These are phyloP conservation scores for Eilema griseolum DNA, from an alignment of 2,888 invertebrate species.

Conservation along the genomic window DNA sequence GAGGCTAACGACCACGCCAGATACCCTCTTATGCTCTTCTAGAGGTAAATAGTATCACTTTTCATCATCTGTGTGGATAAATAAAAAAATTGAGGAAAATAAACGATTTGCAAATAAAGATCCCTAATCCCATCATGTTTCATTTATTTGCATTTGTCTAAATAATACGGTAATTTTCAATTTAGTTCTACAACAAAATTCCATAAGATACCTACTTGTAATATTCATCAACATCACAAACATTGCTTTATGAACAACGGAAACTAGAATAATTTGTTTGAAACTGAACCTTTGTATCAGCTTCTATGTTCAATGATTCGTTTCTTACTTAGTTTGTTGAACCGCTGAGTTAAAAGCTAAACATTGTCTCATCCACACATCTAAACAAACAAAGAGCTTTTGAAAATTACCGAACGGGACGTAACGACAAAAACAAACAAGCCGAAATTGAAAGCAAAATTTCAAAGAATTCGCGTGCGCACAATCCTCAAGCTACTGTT, in stretches of 20 bases:
- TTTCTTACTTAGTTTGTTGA: slow-evolving; percentile 35
- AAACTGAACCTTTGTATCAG: slow-evolving; percentile 29
- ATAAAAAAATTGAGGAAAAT: no score
- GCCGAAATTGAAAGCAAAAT: slow-evolving; percentile 60
- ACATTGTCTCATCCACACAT: slow-evolving; percentile 34
- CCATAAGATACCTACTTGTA: not conserved
- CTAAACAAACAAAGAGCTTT: slow-evolving; percentile 49
- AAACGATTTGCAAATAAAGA: no score
- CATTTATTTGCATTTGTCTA: no score
- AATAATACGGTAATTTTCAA: no score
- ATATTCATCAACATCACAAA: not conserved
- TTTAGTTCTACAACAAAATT: not conserved
- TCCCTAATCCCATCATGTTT: no score
- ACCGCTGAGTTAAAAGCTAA: slow-evolving; percentile 34
- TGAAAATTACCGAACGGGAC: slow-evolving; percentile 65
- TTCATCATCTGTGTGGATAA: no score
- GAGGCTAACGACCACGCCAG: not conserved
- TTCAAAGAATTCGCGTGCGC: slow-evolving; percentile 72
- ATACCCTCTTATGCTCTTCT: no score
- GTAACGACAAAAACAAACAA: slow-evolving; percentile 64
- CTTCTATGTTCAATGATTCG: slow-evolving; percentile 13
- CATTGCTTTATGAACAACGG: slow-evolving; percentile 4
- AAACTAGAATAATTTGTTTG: not conserved
- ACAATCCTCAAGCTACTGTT: slow-evolving; percentile 64
- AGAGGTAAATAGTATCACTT: no score